These are phyloP conservation scores for Hymenopus coronatus DNA, from an alignment of 2,888 invertebrate genomes.

Conservation along the genomic window DNA sequence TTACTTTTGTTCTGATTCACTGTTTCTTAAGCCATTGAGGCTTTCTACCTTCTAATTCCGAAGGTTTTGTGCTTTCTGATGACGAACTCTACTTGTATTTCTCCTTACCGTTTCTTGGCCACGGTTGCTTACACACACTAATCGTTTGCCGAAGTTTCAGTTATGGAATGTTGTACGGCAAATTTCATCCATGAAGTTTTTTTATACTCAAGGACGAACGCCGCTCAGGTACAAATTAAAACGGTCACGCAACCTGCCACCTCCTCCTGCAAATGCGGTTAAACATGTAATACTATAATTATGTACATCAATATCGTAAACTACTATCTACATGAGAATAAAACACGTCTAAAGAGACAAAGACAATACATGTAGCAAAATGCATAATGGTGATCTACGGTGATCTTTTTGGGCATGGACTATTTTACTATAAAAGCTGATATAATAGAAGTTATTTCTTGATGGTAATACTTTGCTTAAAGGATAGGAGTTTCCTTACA, in stretches of 20 bases:
- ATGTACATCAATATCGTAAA: background rate
- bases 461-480: too few species aligned
- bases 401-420: too few species aligned
- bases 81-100: background rate
- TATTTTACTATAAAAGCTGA: too few species aligned
- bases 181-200: conserved; percentile 3
- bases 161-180: background rate
- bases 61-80: background rate
- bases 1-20: too few species aligned
- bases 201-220: background rate
- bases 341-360: background rate
- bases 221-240: background rate
- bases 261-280: background rate
- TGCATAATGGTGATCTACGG: too few species aligned
- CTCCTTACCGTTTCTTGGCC: background rate
- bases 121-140: background rate
- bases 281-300: background rate
- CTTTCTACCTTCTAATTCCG: background rate
- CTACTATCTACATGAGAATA: background rate
- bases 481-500: too few species aligned
- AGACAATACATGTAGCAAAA: too few species aligned
- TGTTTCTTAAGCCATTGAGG: background rate
- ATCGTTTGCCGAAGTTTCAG: background rate
- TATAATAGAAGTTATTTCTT: too few species aligned
- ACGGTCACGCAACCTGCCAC: background rate